Percentiles rank a stretch among this genome's conserved stretches.
Conservation (phyloP, 2,113 vertebrate genomes). For the Paradisaea rubra region DNA sequence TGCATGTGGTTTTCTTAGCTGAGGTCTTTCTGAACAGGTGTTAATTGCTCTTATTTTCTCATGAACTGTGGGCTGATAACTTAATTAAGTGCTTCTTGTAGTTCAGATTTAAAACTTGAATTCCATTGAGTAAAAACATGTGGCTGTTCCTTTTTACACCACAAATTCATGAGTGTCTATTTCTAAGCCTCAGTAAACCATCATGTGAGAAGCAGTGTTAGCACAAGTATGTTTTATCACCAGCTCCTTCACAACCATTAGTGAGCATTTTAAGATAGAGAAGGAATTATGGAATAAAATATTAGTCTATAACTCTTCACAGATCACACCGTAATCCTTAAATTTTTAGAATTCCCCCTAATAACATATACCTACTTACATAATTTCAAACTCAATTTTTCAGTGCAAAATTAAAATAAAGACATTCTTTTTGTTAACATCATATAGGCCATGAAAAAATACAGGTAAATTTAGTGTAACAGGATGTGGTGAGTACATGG, state of each 20-base stretch:
- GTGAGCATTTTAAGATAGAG: neutral
- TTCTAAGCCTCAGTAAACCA: neutral
- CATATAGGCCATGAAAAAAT: neutral
- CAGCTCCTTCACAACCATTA: neutral
- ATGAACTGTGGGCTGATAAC: neutral
- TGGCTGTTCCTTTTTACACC: neutral
- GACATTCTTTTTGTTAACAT: neutral
- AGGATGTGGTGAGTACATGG: neutral
- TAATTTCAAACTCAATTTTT: neutral
- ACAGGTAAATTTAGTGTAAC: neutral
- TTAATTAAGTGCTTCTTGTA: neutral
- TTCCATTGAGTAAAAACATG: neutral
- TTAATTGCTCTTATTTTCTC: neutral
- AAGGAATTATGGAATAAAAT: neutral
- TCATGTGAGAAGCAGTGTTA: neutral
- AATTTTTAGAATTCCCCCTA: neutral
- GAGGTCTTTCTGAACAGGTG: neutral
- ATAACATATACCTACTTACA: neutral
- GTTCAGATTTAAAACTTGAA: conserved; percentile 5
- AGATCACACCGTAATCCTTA: neutral
- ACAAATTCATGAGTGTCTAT: neutral
- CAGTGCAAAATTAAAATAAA: neutral
- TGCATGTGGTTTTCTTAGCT: neutral
- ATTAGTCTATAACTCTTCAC: neutral
- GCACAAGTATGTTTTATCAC: neutral